Conservation (phyloP, 2,113 vertebrate genomes). For the Callopanchax toddi region DNA sequence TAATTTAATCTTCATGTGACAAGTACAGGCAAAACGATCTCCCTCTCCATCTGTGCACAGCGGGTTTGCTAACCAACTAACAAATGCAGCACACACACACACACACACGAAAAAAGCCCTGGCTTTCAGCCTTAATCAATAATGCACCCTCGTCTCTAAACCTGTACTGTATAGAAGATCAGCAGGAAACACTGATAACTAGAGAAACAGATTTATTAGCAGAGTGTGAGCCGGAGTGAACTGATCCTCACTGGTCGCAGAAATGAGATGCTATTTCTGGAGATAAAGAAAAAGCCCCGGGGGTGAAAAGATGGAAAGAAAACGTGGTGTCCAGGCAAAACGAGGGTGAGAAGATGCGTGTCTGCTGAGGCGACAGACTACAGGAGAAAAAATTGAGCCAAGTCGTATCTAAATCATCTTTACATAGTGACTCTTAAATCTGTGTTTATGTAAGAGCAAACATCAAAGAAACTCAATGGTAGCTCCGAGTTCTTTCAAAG, state of each 20-base stretch:
- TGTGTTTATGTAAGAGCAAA: too few relatives aligned
- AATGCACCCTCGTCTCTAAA: not conserved
- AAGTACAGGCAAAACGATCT: conserved; percentile 50
- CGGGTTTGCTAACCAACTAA: conserved; percentile 7
- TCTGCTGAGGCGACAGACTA: conserved; percentile 22
- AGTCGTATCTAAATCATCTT: not conserved
- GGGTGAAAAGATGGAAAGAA: conserved; percentile 45
- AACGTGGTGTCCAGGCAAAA: conserved; percentile 16
- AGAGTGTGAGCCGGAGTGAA: conserved; percentile 1
- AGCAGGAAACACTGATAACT: conserved; percentile 16
- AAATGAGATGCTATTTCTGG: conserved; percentile 73
- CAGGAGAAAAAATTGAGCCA: conserved; percentile 1
- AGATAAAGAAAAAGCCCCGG: conserved; percentile 57
- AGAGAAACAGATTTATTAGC: conserved; percentile 12
- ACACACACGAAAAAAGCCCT: not conserved
- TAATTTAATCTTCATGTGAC: conserved; percentile 54
- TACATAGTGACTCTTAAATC: too few relatives aligned
- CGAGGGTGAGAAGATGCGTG: conserved; percentile 32
- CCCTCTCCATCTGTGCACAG: conserved; percentile 29
- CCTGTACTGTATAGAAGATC: conserved; percentile 3
- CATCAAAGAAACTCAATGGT: not conserved
- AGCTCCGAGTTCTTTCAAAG: conserved; percentile 4
- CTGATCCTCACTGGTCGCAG: conserved; percentile 45
- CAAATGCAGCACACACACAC: not conserved
- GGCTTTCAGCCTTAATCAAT: conserved; percentile 7